These are phyloP conservation scores for Calonectris borealis DNA, from an alignment of 2,113 vertebrate genomes.

Conservation along the genomic window DNA sequence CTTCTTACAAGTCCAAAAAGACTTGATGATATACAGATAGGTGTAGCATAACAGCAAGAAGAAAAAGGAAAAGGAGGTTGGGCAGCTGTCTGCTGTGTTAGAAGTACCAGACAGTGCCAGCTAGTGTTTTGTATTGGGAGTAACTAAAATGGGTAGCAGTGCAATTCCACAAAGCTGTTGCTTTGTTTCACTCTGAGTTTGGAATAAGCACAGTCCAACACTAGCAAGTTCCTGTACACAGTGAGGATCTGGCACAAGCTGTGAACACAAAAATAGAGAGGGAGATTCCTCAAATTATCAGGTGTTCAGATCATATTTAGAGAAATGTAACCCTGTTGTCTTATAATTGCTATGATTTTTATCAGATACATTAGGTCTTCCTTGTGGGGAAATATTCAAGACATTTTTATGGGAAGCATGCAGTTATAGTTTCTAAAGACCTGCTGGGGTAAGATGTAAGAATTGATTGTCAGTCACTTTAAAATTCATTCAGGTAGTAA, in stretches of 20 bases:
- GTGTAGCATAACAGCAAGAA: conserved; percentile 56
- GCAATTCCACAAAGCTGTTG: background rate
- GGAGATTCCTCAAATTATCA: conserved; percentile 29
- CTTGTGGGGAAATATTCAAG: conserved; percentile 24
- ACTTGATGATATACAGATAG: conserved; percentile 69
- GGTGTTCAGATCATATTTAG: conserved; percentile 44
- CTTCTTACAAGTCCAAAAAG: conserved; percentile 71
- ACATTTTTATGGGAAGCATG: conserved; percentile 18
- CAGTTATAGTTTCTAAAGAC: background rate
- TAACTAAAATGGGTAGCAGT: background rate
- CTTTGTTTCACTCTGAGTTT: background rate
- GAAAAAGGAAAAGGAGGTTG: background rate
- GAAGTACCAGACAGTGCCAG: conserved; percentile 5
- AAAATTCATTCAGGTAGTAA: conserved; percentile 2
- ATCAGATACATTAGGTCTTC: conserved; percentile 27
- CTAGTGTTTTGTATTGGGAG: conserved; percentile 38
- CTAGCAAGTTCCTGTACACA: conserved; percentile 6
- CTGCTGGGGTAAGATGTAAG: background rate
- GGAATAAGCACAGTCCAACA: background rate
- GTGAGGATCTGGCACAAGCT: conserved; percentile 1
- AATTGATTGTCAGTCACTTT: background rate
- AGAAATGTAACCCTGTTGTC: conserved; percentile 43
- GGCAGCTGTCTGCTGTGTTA: background rate
- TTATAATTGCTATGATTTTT: conserved; percentile 60
- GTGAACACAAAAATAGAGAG: background rate